Evolutionary conservation across 2,888 invertebrate genomes (phyloP).

Genomic region (Axea sp.): DNA sequence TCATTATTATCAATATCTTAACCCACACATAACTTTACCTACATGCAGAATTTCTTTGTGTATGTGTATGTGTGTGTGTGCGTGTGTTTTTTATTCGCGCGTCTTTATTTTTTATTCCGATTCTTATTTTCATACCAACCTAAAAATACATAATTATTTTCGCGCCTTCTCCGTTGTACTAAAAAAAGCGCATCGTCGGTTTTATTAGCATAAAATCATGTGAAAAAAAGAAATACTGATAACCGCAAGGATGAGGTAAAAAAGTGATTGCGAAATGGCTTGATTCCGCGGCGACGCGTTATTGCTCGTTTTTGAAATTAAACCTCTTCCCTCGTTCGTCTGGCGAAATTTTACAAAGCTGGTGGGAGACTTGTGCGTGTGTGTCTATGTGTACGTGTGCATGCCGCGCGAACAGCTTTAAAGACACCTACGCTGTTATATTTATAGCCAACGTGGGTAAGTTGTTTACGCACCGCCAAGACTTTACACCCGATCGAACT

Average conservation of each 20-base stretch:
- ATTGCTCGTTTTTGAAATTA: conserved; percentile 48
- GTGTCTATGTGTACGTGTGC: neutral
- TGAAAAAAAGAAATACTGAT: too few relatives aligned
- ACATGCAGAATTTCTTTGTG: too few relatives aligned
- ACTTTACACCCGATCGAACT: conserved; percentile 60
- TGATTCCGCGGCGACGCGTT: conserved; percentile 26
- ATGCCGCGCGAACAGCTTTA: conserved; percentile 14
- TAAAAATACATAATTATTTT: too few relatives aligned
- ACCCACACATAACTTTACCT: too few relatives aligned
- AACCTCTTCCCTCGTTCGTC: conserved; percentile 40
- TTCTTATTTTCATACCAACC: too few relatives aligned
- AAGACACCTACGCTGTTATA: conserved; percentile 52
- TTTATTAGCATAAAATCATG: too few relatives aligned
- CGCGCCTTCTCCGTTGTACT: conserved; percentile 25
- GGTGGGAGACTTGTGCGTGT: neutral
- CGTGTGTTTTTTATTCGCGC: too few relatives aligned
- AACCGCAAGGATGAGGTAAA: too few relatives aligned
- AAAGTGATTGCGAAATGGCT: too few relatives aligned
- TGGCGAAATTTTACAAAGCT: conserved; percentile 28
- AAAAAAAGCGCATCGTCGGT: conserved; percentile 11
- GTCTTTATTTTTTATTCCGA: too few relatives aligned
- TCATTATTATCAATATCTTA: conserved; percentile 9
- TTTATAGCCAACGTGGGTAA: conserved; percentile 54
- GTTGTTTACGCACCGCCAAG: conserved; percentile 60
- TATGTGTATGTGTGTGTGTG: too few relatives aligned